These are phyloP conservation scores for Eleginops maclovinus DNA, from an alignment of 2,113 vertebrate species.

Conservation along the genomic window DNA sequence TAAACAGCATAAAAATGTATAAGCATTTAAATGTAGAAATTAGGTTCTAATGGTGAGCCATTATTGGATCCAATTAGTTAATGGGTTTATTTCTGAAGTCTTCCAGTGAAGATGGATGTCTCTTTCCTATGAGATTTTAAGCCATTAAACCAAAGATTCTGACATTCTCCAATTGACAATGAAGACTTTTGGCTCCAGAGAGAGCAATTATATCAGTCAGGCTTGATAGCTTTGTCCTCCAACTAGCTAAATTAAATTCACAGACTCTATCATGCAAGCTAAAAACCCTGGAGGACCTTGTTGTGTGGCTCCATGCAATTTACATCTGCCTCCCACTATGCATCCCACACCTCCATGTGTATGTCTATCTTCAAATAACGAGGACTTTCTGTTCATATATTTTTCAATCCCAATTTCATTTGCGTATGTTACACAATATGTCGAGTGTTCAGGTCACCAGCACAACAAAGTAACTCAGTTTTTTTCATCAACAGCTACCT, in stretches of 20 bases:
- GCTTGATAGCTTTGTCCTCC: constrained; percentile 76
- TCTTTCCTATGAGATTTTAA: constrained; percentile 70
- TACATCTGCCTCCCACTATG: constrained; percentile 68
- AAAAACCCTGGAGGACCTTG: constrained; percentile 70
- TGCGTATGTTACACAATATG: constrained; percentile 3
- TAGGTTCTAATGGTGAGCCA: constrained; percentile 64
- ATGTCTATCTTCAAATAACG: constrained; percentile 46
- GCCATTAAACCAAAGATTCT: constrained; percentile 77
- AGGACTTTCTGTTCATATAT: constrained; percentile 30
- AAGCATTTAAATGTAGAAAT: constrained; percentile 71
- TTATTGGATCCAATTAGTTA: constrained; percentile 81
- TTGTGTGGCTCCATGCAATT: constrained; percentile 77
- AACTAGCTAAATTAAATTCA: constrained; percentile 74
- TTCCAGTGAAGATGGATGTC: constrained; percentile 71
- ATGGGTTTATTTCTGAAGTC: constrained; percentile 77
- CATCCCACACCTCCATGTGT: constrained; percentile 57
- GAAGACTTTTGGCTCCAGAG: constrained; percentile 73
- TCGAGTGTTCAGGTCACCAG: constrained; percentile 7
- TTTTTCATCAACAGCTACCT: constrained; percentile 91
- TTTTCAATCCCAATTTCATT: constrained; percentile 4
- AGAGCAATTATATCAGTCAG: constrained; percentile 77
- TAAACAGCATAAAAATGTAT: constrained; percentile 57
- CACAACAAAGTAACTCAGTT: constrained; percentile 15
- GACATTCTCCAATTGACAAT: constrained; percentile 74
- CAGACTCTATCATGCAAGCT: constrained; percentile 43